Conservation (phyloP, 1,140 invertebrate species). For the Coboldia fuscipes region DNA sequence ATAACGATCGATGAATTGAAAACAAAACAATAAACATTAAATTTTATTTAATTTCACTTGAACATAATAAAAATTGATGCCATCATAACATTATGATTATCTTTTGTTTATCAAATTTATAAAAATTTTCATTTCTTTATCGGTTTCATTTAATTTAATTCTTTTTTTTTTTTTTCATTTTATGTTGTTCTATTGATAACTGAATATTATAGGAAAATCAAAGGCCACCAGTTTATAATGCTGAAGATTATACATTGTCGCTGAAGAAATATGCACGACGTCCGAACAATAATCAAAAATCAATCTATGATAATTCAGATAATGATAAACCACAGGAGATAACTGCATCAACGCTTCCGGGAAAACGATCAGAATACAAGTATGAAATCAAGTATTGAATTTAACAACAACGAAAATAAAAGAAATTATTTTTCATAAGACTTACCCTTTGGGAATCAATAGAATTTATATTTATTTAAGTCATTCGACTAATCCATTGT, state of each 20-base stretch:
- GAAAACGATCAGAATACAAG: slow-evolving; percentile 20
- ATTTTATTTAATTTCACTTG: too few relatives aligned
- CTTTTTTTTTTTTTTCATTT: slow-evolving; percentile 1
- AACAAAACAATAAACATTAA: too few relatives aligned
- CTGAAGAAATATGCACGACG: slow-evolving; percentile 54
- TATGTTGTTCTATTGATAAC: background rate
- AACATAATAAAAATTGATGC: too few relatives aligned
- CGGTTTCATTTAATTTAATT: too few relatives aligned
- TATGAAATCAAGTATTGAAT: slow-evolving; percentile 4
- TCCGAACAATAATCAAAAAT: slow-evolving; percentile 8
- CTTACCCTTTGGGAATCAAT: too few relatives aligned
- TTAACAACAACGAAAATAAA: background rate
- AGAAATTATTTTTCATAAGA: background rate
- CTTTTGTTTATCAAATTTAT: too few relatives aligned
- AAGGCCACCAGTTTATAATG: slow-evolving; percentile 65
- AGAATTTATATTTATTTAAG: background rate
- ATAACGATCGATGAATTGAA: too few relatives aligned
- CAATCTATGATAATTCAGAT: slow-evolving; percentile 14
- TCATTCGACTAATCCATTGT: background rate
- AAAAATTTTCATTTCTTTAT: too few relatives aligned
- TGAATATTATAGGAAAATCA: slow-evolving; percentile 40
- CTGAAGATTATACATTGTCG: slow-evolving; percentile 58
- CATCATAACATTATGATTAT: too few relatives aligned
- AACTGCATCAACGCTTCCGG: slow-evolving; percentile 14
- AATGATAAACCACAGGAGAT: slow-evolving; percentile 6